Base-by-base conservation (phyloP, 2,113 vertebrate genomes). In the Emydura subglobosa region DNA sequence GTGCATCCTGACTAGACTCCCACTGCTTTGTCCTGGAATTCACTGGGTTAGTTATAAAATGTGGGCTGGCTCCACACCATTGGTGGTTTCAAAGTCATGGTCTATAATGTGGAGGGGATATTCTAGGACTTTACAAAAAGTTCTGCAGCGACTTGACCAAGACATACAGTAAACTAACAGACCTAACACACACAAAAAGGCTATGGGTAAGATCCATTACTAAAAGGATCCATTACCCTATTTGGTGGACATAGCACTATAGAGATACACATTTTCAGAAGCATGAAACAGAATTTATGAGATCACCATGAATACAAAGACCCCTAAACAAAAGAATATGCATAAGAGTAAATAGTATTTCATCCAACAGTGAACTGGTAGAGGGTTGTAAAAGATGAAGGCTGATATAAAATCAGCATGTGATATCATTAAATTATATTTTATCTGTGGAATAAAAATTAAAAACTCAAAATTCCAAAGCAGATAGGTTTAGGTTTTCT, bases 401-500 rank as follows among this genome's bases (percentile, higher is more conserved):
- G 21, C 65, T 6, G 10, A 72, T 7, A n/a, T 6, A 29, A 5
- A 42, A 44, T 12, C 1, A 10, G 25, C 24, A 22, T 72, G 34
- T n/a, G 54, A 49, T 39, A 6, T 47, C 4, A 8, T 11, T 49
- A 54, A n/a, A 14, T 9, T n/a, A 76, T 57, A 2, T 7, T 89
- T 59, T 80, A 81, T 3, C 86, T 86, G 72, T 5, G 0, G 44
- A 82, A n/a, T 72, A 51, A 47, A 86, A 72, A 0, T n/a, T 24
- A 51, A 44, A 19, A 47, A 59, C 22, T 1, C 6, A 42, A n/a
- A 86, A 86, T 7, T 25, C 53, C 42, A 12, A 11, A 0, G 0
- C 65, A 42, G 76, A 51, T 25, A 72, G 10, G 50, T 79, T 22
- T 7, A 5, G 76, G 27, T 22, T 11, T 54, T 42, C 83, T 81